A percentile compares a stretch with the other conserved stretches of the same genome.
These are phyloP conservation scores for Dendropsophus ebraccatus DNA, from an alignment of 2,113 vertebrate species.

Conservation along the genomic window DNA sequence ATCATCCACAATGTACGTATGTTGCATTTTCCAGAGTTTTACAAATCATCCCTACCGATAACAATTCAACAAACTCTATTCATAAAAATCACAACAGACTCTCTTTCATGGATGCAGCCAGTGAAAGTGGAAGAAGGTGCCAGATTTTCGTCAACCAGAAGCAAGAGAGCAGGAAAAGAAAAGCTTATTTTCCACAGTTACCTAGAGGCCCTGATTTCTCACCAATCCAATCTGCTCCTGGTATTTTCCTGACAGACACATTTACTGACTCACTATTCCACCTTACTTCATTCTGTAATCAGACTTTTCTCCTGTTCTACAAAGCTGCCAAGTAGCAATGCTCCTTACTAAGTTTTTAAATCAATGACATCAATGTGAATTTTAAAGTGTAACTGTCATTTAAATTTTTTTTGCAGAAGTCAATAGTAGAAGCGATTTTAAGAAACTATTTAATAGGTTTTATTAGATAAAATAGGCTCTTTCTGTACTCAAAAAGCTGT, in stretches of 20 bases:
- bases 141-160: conserved; percentile 5
- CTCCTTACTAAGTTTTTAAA: not conserved
- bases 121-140: conserved; percentile 10
- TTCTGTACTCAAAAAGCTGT: too few species aligned
- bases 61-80: conserved; percentile 4
- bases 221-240: not conserved
- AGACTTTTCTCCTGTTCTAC: not conserved
- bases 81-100: conserved; percentile 42
- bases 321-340: not conserved
- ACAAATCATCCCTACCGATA: not conserved
- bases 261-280: not conserved
- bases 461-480: too few species aligned
- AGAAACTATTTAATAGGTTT: too few species aligned
- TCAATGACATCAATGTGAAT: not conserved
- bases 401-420: too few species aligned
- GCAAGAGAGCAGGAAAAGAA: conserved; percentile 9
- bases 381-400: not conserved
- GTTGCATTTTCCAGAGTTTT: too few species aligned
- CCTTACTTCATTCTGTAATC: not conserved
- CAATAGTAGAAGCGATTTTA: too few species aligned
- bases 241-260: conserved; percentile 24
- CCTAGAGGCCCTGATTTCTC: not conserved
- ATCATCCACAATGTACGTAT: too few species aligned
- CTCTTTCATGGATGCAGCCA: conserved; percentile 24
- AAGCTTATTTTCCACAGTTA: conserved; percentile 22